Percentiles rank a stretch among this genome's conserved stretches.
phyloP scores from a whole-genome alignment of 2,797 vertebrate species.

The Phataginus tetradactyla region DNA sequence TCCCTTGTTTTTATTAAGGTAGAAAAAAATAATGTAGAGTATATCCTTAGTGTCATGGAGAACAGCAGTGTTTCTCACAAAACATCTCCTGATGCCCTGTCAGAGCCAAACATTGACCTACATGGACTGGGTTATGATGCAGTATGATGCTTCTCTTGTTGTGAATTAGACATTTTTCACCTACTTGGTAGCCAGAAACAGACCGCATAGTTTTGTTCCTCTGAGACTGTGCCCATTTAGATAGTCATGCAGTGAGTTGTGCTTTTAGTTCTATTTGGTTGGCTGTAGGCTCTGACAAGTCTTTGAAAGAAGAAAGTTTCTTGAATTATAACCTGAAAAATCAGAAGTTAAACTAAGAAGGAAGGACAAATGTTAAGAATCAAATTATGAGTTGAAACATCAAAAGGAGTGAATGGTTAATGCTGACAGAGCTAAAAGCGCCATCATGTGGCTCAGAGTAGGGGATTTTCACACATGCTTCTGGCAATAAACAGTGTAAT shows the following conservation, averaged over 20 bases:
- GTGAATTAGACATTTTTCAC: constrained; percentile 58
- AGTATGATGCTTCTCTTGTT: background rate
- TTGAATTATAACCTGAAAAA: constrained; percentile 51
- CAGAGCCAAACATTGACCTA: constrained; percentile 41
- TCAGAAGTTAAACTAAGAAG: constrained; percentile 47
- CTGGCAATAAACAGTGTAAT: constrained; percentile 72
- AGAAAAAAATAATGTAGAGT: constrained; percentile 16
- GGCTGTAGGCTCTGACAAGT: constrained; percentile 1
- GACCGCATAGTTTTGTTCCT: constrained; percentile 62
- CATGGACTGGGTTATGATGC: background rate
- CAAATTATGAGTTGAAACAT: constrained; percentile 60
- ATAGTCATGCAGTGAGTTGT: background rate
- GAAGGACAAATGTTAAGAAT: constrained; percentile 48
- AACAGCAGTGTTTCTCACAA: background rate
- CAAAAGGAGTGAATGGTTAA: constrained; percentile 64
- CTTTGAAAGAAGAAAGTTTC: constrained; percentile 39
- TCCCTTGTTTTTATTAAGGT: background rate
- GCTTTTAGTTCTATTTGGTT: constrained; percentile 52
- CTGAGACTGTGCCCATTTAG: background rate
- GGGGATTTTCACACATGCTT: constrained; percentile 77
- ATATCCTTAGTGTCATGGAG: background rate
- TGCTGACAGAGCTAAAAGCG: constrained; percentile 73
- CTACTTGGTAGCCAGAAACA: constrained; percentile 55
- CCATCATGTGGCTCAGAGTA: constrained; percentile 68
- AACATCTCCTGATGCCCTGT: background rate